Base-by-base conservation (phyloP, 2,113 vertebrate genomes). In the Mixornis gularis region DNA sequence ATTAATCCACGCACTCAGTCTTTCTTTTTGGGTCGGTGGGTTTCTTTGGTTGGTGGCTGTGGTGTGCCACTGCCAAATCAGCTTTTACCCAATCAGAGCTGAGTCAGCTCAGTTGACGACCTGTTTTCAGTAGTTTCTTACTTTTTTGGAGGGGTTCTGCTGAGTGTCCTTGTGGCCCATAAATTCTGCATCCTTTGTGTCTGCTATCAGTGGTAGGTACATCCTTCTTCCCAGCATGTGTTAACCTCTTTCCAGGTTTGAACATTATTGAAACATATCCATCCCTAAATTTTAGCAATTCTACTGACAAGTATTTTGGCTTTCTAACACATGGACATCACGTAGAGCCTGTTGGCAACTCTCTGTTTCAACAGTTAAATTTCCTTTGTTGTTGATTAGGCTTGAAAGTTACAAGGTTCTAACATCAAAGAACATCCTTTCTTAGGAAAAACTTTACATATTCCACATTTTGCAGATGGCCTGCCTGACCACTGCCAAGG, bases 201-300 rank as follows among this genome's bases (percentile, higher is more conserved):
- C 26, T 1, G 0, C 10, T 30, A 0, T 43, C 27, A 11, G 15
- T 27, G 32, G 26, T 24, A 9, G 32, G 26, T 24, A 9, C 51
- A n/a, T 44, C 27, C 13, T 65, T 58, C 32, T 87, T 20, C 22
- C 43, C 27, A 29, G 8, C 5, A 4, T 13, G 56, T 36, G 30
- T 18, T 43, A 58, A 41, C 8, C 7, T 49, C 9, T 5, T 13
- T 18, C 14, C 17, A 13, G 9, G 14, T 43, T 12, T 64, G 74
- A 32, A 32, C 36, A 6, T 41, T 25, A 32, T 3, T 64, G 26
- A 51, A 34, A 27, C 10, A 16, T 4, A 4, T 9, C 6, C 32
- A 49, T 26, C 30, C 12, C 30, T 56, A 18, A 36, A 32, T 43
- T 34, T 27, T 2, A 26, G 21, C 32, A 49, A 13, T 36, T 56